Evolutionary conservation across 2,888 invertebrate species (phyloP).

Genomic region (Spialia ferax): DNA sequence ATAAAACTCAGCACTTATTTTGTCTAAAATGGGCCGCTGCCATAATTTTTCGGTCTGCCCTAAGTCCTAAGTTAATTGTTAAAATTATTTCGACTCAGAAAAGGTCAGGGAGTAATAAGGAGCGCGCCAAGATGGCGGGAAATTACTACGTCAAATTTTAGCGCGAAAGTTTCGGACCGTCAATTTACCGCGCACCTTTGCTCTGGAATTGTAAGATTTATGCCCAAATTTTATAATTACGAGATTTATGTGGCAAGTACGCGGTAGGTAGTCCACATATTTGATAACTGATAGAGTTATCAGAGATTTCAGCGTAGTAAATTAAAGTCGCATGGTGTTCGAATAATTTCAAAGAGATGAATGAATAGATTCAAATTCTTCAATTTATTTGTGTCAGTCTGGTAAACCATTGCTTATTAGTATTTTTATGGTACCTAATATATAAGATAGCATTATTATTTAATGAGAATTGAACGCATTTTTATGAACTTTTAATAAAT

Average conservation of each 20-base stretch:
- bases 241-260: background rate
- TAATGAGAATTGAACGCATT: too few species aligned
- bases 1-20: slow-evolving; percentile 23
- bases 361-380: too few species aligned
- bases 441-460: too few species aligned
- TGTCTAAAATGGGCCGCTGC: slow-evolving; percentile 25
- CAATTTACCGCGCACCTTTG: slow-evolving; percentile 33
- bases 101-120: slow-evolving; percentile 38
- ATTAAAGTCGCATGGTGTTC: too few species aligned
- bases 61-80: slow-evolving; percentile 36
- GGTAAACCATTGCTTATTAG: too few species aligned
- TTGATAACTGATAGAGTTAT: too few species aligned
- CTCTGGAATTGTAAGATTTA: slow-evolving; percentile 32
- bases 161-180: slow-evolving; percentile 28
- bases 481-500: too few species aligned
- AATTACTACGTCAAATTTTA: slow-evolving; percentile 37
- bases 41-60: slow-evolving; percentile 31
- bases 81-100: slow-evolving; percentile 36
- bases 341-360: too few species aligned
- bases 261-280: background rate
- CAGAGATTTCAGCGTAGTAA: too few species aligned
- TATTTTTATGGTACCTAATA: too few species aligned
- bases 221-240: slow-evolving; percentile 7
- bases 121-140: slow-evolving; percentile 26
- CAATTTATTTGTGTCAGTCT: too few species aligned